These are phyloP conservation scores for Brachystomella parvula DNA, from an alignment of 1,140 invertebrate genomes.

Conservation along the genomic window DNA sequence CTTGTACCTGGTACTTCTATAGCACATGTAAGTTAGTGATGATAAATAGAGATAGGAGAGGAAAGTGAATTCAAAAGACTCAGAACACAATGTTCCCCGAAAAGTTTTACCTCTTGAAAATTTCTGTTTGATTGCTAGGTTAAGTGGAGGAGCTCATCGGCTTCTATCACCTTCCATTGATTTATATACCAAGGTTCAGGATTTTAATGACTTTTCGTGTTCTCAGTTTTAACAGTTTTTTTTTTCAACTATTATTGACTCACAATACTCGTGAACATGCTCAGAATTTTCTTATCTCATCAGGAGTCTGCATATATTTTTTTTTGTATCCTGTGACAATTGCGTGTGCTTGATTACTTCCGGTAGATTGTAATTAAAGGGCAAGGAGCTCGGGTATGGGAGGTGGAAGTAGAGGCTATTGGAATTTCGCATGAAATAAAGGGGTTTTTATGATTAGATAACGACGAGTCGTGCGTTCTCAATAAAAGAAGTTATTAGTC, in stretches of 20 bases:
- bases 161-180: too few species aligned
- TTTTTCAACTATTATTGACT: not conserved
- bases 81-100: not conserved
- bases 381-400: not conserved
- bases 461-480: not conserved
- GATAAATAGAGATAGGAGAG: not conserved
- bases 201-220: too few species aligned
- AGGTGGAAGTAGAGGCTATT: not conserved
- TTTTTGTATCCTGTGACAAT: too few species aligned
- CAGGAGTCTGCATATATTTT: too few species aligned
- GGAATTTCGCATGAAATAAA: not conserved
- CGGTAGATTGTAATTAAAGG: not conserved
- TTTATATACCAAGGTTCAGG: too few species aligned
- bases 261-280: not conserved
- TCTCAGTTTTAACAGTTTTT: too few species aligned
- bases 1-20: not conserved
- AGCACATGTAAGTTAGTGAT: not conserved
- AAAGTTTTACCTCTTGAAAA: not conserved
- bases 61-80: not conserved
- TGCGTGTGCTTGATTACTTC: too few species aligned
- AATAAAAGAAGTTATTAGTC: constrained; percentile 2
- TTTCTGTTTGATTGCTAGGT: not conserved
- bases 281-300: not conserved
- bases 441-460: constrained; percentile 1
- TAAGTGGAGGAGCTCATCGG: not conserved